Conservation (phyloP, 2,888 invertebrate genomes). For the Pristionchus exspectatus region DNA sequence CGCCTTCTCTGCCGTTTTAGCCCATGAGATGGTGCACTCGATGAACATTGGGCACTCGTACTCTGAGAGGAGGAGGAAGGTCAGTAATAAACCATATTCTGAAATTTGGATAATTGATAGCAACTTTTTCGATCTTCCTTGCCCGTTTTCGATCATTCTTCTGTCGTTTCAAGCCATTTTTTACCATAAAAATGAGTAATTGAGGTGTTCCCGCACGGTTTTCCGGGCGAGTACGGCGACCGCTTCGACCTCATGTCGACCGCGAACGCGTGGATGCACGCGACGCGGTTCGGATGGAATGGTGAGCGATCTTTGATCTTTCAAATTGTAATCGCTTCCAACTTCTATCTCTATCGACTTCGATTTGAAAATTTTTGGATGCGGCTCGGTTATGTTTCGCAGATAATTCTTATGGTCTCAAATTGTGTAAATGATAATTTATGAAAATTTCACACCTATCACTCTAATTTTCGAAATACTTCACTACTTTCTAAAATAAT, state of each 20-base stretch:
- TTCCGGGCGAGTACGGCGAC: constrained; percentile 76
- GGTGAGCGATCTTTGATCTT: constrained; percentile 56
- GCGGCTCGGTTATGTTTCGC: neutral
- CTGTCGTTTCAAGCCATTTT: too few species aligned
- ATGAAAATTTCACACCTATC: too few species aligned
- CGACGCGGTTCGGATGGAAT: constrained; percentile 72
- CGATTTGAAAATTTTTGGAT: too few species aligned
- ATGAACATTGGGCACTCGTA: constrained; percentile 78
- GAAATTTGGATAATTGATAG: too few species aligned
- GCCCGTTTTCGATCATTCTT: too few species aligned
- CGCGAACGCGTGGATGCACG: constrained; percentile 71
- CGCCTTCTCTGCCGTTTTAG: constrained; percentile 66
- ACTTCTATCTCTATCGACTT: neutral
- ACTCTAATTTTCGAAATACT: too few species aligned
- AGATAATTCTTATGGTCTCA: neutral
- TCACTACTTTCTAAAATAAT: too few species aligned
- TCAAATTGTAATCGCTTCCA: neutral
- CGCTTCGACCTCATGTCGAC: constrained; percentile 78
- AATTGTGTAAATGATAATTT: neutral
- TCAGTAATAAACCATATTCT: constrained; percentile 27
- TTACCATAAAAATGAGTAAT: too few species aligned
- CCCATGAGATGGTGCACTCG: constrained; percentile 78
- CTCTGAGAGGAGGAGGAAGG: constrained; percentile 72
- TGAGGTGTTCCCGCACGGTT: constrained; percentile 74
- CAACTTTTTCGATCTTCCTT: too few species aligned